Percentiles rank a stretch among this genome's conserved stretches.
phyloP scores from a whole-genome alignment of 2,113 vertebrate species.

The Psephotus haematonotus region DNA sequence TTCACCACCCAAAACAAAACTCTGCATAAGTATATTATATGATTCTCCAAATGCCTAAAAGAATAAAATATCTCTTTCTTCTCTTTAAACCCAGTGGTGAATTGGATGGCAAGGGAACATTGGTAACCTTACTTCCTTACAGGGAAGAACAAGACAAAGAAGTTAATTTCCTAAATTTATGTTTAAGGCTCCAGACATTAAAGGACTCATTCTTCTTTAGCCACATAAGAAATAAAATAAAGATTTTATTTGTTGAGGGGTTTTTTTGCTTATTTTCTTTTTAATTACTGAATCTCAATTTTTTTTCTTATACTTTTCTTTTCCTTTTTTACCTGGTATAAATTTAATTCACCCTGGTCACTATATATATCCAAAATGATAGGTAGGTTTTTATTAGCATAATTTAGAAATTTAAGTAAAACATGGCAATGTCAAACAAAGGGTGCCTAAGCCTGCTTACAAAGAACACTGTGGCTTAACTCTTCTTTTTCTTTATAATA shows the following conservation, averaged over 20 bases:
- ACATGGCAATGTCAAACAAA: neutral
- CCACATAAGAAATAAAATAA: neutral
- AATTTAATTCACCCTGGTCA: neutral
- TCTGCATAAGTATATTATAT: neutral
- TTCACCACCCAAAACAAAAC: neutral
- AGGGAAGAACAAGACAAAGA: neutral
- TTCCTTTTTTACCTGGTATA: neutral
- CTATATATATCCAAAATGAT: neutral
- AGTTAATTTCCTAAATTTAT: neutral
- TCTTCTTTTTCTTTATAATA: neutral
- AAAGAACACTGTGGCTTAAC: neutral
- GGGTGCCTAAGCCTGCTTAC: neutral
- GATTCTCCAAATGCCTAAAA: neutral
- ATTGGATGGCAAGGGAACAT: neutral
- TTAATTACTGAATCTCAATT: neutral
- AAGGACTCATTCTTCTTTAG: neutral
- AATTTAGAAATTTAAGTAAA: neutral
- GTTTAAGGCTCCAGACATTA: fast-evolving
- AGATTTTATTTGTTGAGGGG: neutral
- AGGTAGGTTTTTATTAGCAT: neutral
- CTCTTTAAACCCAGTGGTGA: neutral
- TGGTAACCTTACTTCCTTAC: neutral
- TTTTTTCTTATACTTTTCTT: neutral
- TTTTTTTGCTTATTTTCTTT: neutral
- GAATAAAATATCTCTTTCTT: neutral